phyloP scores from a whole-genome alignment of 2,888 invertebrate species.

The Tholera decimalis region DNA sequence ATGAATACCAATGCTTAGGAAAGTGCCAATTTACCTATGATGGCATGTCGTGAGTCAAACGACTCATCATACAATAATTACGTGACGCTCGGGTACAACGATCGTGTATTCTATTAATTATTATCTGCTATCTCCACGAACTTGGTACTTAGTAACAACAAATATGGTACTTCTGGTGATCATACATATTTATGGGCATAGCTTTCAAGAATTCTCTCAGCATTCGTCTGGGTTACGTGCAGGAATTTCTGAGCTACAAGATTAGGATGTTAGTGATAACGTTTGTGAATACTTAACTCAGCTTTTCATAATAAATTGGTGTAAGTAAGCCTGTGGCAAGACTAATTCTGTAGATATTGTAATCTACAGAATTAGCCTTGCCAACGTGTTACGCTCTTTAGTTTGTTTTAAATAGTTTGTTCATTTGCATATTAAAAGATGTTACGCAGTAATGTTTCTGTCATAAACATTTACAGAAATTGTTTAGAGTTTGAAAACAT shows the following conservation, averaged over 20 bases:
- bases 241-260: background rate
- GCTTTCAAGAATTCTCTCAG: conserved; percentile 4
- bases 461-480: background rate
- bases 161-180: conserved; percentile 19
- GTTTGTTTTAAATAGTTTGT: background rate
- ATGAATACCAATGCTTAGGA: conserved; percentile 33
- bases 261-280: background rate
- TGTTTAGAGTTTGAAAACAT: background rate
- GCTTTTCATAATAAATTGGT: background rate
- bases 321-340: conserved; percentile 2
- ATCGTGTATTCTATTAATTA: conserved; percentile 26
- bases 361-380: background rate
- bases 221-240: background rate
- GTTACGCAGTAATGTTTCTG: no score
- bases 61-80: conserved; percentile 14
- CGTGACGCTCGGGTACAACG: conserved; percentile 36
- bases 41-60: conserved; percentile 29
- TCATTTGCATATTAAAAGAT: conserved; percentile 17
- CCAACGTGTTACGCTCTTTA: background rate
- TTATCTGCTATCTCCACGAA: conserved; percentile 24
- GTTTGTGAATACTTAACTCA: background rate
- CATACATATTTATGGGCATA: background rate
- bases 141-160: conserved; percentile 12
- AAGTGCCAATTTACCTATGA: conserved; percentile 48
- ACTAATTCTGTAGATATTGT: no score